Evolutionary conservation across 2,888 invertebrate species (phyloP).

Genomic region (Plutella xylostella): DNA sequence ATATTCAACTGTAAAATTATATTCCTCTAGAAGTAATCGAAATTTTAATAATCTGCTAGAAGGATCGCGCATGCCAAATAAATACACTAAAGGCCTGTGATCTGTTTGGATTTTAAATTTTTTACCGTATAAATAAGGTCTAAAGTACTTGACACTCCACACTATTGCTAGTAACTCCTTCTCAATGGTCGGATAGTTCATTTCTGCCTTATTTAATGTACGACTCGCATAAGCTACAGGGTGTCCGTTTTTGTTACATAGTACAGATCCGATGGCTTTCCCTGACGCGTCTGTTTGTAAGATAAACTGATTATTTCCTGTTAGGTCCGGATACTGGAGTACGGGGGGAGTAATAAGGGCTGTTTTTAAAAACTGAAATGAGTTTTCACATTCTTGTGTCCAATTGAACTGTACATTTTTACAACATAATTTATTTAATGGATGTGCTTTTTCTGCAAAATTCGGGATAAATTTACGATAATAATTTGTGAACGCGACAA

Average conservation of each 20-base stretch:
- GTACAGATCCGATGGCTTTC: neutral
- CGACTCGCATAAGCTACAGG: conserved; percentile 5
- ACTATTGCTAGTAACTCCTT: conserved; percentile 3
- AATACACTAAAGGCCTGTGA: neutral
- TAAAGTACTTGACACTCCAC: neutral
- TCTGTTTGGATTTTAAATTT: conserved; percentile 1
- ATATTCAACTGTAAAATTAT: neutral
- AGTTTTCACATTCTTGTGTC: neutral
- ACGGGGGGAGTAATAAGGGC: neutral
- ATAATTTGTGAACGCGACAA: conserved; percentile 5
- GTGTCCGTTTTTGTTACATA: neutral
- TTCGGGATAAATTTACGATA: conserved; percentile 16
- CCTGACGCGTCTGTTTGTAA: conserved; percentile 4
- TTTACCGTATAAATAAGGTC: conserved; percentile 4
- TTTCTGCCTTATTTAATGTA: conserved; percentile 2
- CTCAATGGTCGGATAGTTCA: conserved; percentile 3
- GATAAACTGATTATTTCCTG: neutral
- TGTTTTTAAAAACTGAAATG: conserved; percentile 1
- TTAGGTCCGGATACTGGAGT: neutral
- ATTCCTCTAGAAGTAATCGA: neutral
- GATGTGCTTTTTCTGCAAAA: conserved; percentile 14
- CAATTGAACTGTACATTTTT: neutral
- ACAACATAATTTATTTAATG: conserved; percentile 10
- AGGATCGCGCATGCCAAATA: conserved; percentile 1
- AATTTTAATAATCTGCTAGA: conserved; percentile 1